Evolutionary conservation across 2,113 vertebrate species (phyloP).

Genomic region (Eurystomus gularis): DNA sequence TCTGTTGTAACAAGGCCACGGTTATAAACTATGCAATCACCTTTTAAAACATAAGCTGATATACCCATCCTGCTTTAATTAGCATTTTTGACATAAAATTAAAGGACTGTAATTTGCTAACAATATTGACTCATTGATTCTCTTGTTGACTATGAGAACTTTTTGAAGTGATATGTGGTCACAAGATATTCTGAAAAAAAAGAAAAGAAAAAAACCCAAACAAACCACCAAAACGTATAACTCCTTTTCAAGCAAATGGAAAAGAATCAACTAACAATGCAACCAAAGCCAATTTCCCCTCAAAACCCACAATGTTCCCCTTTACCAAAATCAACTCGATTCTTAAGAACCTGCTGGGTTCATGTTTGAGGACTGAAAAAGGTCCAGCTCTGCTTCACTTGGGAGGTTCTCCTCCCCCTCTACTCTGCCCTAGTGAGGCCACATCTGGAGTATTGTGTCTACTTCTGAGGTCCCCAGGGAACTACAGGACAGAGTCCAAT

Average conservation of each 20-base stretch:
- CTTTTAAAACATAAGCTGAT: background rate
- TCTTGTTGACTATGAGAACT: background rate
- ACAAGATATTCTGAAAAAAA: background rate
- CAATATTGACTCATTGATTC: too few relatives aligned
- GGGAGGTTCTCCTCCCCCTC: too few relatives aligned
- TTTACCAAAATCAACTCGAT: background rate
- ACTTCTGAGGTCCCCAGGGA: too few relatives aligned
- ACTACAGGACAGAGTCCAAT: too few relatives aligned
- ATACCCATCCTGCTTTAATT: background rate
- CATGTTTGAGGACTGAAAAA: background rate
- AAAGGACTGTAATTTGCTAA: background rate
- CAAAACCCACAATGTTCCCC: background rate
- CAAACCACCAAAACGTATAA: accelerated
- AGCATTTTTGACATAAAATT: background rate
- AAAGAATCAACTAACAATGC: background rate
- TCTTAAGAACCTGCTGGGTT: background rate
- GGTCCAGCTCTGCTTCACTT: background rate
- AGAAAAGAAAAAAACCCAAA: too few relatives aligned
- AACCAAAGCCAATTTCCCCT: background rate
- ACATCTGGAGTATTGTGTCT: too few relatives aligned
- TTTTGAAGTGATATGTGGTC: background rate
- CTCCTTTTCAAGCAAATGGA: background rate
- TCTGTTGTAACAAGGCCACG: background rate
- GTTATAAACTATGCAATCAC: background rate
- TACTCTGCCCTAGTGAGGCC: too few relatives aligned